Conservation (phyloP, 2,113 vertebrate species). For the Brevimyrus niger region DNA sequence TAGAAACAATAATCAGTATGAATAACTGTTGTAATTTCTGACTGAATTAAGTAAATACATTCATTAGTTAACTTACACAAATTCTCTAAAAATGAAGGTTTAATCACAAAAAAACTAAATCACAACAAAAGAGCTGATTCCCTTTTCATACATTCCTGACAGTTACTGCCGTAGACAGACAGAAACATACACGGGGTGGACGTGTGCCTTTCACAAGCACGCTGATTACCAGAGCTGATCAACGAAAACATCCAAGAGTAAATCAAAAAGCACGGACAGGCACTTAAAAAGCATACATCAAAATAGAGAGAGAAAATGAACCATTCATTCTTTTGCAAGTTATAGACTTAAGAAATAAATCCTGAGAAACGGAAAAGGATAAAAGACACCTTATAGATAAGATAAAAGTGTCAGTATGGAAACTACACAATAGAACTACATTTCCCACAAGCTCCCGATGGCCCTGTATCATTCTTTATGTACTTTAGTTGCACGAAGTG, state of each 20-base stretch:
- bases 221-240: slow-evolving; percentile 25
- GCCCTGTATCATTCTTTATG: slow-evolving; percentile 25
- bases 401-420: slow-evolving; percentile 44
- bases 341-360: slow-evolving; percentile 40
- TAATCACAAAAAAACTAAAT: slow-evolving; percentile 26
- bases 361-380: slow-evolving; percentile 50
- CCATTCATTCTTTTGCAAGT: slow-evolving; percentile 26
- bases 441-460: slow-evolving; percentile 35
- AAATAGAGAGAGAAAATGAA: slow-evolving; percentile 18
- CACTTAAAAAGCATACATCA: slow-evolving; percentile 8
- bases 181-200: slow-evolving; percentile 9
- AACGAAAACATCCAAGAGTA: slow-evolving; percentile 22
- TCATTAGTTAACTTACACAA: slow-evolving; percentile 45
- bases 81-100: slow-evolving; percentile 24
- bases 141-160: slow-evolving; percentile 38
- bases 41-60: slow-evolving; percentile 32
- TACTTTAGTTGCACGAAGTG: slow-evolving; percentile 34
- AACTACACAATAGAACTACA: slow-evolving; percentile 32
- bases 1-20: slow-evolving; percentile 40
- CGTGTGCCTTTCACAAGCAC: background rate
- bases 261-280: background rate
- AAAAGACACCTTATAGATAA: slow-evolving; percentile 32
- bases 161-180: slow-evolving; percentile 23
- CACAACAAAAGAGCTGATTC: slow-evolving; percentile 30
- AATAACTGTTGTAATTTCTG: slow-evolving; percentile 35